Evolutionary conservation across 2,113 vertebrate genomes (phyloP), one percentile per base, ranked within the genome.

Genomic region (Donacobius atricapilla): DNA sequence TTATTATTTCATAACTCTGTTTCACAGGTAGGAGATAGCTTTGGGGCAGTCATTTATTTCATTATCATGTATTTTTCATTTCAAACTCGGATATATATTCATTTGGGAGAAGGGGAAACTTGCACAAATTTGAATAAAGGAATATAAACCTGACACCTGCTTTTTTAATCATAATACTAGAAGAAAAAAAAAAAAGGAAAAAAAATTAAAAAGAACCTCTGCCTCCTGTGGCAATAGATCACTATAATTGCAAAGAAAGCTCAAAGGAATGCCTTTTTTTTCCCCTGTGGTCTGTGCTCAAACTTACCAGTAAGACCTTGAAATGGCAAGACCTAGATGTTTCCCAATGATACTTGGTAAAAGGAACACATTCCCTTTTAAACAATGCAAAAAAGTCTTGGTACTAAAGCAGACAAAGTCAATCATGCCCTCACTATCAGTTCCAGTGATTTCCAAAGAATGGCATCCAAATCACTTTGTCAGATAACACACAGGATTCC

Each of bases 1-100:
- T 96, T 95, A 94, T 87, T 95, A 96, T 96, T 97, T 92, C 92
- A 93, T 92, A 92, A 85, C 39, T 71, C 61, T 48, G 56, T 77
- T 96, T 87, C 91, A 93, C 86, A 97, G 92, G 95, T 96, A 89
- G 48, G 40, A 92, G 61, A 84, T 69, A 91, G 83, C 96, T 96
- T 76, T 77, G 84, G 87, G 90, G 89, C 57, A 96, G 45, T 60
- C n/a, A 88, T 84, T 82, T 87, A 93, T 94, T 96, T 93, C 75
- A 88, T 91, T 61, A 91, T 44, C 70, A 96, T 88, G 33, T 51
- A 91, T 96, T 96, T 96, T 97, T 96, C 84, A 95, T 88, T 90
- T 58, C 54, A 80, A 70, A 35, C 33, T 69, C 2, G 1, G 95
- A 87, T 20, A 11, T 63, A 91, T 69, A 89, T 82, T 95, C 77